Conservation (phyloP, 1,140 invertebrate genomes). For the Luehdorfia chinensis region DNA sequence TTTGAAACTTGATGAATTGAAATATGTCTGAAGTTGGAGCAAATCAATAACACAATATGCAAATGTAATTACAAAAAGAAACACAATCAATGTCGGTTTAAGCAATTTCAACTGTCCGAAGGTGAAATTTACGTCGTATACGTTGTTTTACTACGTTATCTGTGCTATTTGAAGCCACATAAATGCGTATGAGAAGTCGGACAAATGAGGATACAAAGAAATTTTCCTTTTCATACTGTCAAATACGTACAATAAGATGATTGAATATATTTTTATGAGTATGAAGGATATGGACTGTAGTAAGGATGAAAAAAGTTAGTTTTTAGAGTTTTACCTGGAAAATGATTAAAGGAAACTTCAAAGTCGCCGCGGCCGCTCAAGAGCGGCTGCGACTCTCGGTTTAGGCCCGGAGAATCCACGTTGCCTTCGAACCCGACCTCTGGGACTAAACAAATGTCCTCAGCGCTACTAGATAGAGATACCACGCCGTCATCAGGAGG, state of each 20-base stretch:
- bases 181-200: conserved; percentile 31
- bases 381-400: conserved; percentile 93
- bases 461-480: conserved; percentile 76
- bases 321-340: conserved; percentile 81
- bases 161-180: conserved; percentile 32
- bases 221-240: too few relatives aligned
- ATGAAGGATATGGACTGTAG: too few relatives aligned
- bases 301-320: conserved; percentile 30
- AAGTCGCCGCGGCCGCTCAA: conserved; percentile 88
- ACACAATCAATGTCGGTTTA: conserved; percentile 1
- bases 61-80: conserved; percentile 3
- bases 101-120: conserved; percentile 8
- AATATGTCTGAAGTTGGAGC: conserved; percentile 43
- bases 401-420: conserved; percentile 86
- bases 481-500: conserved; percentile 76
- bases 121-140: conserved; percentile 16
- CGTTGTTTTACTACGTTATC: conserved; percentile 5
- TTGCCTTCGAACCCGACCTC: conserved; percentile 81
- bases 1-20: conserved; percentile 21
- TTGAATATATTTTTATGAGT: too few relatives aligned
- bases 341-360: conserved; percentile 87
- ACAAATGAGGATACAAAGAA: conserved; percentile 31
- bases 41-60: conserved; percentile 28
- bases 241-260: too few relatives aligned
- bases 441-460: conserved; percentile 82